Conservation (phyloP, 1,140 invertebrate genomes). For the Pemphigus obesinymphae region DNA sequence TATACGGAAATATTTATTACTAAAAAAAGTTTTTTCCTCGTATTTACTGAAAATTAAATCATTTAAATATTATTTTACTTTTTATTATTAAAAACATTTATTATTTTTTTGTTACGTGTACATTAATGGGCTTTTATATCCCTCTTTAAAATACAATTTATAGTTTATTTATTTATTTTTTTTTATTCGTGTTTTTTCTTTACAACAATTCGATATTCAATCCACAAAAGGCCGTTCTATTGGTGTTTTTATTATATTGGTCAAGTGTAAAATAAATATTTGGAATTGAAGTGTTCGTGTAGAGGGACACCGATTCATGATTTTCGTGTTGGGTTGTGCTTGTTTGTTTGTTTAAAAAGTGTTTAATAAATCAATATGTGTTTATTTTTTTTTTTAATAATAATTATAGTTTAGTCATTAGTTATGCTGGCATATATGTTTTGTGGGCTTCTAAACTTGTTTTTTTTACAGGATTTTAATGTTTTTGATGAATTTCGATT, state of each 20-base stretch:
- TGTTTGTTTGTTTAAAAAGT: not conserved
- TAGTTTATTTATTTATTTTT: not conserved
- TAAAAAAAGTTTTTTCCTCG: not conserved
- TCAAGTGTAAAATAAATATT: not conserved
- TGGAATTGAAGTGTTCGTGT: not conserved
- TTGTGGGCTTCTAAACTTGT: too few species aligned
- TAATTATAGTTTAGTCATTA: too few species aligned
- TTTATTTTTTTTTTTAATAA: too few species aligned
- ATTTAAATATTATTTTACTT: not conserved
- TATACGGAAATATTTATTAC: not conserved
- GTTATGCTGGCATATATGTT: too few species aligned
- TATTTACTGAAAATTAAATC: not conserved
- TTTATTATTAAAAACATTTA: not conserved
- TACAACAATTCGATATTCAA: not conserved
- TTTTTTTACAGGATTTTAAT: too few species aligned
- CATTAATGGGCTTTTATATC: not conserved
- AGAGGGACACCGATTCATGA: too few species aligned
- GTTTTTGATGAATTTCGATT: too few species aligned
- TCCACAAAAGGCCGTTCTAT: not conserved
- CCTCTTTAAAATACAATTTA: too few species aligned
- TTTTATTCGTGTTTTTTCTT: not conserved
- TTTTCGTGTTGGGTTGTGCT: not conserved
- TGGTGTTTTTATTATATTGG: not conserved
- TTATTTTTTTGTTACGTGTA: not conserved
- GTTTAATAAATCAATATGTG: not conserved